These are phyloP conservation scores for Hemiprocne comata DNA, from an alignment of 2,113 vertebrate species.

Conservation along the genomic window DNA sequence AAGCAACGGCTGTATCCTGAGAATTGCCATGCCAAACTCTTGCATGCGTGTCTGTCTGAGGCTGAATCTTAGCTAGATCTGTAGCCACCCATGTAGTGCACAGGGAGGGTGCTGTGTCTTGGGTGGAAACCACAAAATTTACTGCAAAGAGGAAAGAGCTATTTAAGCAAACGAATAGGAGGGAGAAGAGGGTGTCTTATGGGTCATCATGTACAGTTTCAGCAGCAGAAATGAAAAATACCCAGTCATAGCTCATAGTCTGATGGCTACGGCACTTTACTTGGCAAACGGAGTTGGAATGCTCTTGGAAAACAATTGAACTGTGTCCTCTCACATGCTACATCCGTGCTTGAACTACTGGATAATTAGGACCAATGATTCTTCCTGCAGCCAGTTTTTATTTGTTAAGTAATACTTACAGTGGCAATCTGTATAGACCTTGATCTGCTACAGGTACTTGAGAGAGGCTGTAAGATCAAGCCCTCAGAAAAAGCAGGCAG, in stretches of 20 bases:
- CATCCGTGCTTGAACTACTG: background rate
- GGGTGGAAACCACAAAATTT: background rate
- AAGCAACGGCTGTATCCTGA: background rate
- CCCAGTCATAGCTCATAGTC: background rate
- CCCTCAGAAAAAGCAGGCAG: background rate
- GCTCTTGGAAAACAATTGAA: background rate
- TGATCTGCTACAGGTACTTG: background rate
- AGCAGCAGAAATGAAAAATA: background rate
- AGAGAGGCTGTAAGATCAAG: background rate
- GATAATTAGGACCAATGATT: background rate
- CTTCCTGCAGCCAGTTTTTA: background rate
- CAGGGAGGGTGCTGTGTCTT: background rate
- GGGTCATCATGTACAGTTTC: background rate
- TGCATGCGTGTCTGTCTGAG: rapidly evolving
- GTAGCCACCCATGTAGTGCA: background rate
- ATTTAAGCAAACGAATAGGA: background rate
- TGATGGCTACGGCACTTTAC: background rate
- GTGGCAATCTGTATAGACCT: background rate
- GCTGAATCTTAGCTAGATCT: background rate
- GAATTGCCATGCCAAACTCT: background rate
- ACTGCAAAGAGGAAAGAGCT: rapidly evolving
- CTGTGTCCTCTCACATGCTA: background rate
- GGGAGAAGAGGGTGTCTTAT: background rate
- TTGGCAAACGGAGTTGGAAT: background rate
- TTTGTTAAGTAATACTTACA: conserved; percentile 16